Evolutionary conservation across 2,797 vertebrate genomes (phyloP), one percentile per base, ranked within the genome.

Genomic region (Eulemur coronatus): DNA sequence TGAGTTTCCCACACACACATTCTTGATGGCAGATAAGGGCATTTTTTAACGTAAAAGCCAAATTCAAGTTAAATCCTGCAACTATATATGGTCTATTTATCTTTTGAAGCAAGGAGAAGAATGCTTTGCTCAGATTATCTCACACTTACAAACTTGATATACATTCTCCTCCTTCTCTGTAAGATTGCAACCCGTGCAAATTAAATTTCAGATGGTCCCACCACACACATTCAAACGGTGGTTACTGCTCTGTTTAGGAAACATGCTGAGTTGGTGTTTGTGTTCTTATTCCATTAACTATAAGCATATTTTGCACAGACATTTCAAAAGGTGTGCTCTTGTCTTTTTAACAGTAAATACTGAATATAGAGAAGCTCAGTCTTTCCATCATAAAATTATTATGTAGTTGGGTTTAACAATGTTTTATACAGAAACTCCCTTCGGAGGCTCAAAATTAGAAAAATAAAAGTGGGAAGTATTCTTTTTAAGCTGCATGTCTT

Each of bases 21-120:
- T 89, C 89, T 95, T 78, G 96, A 89, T 95, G 93, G 57, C 41
- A 76, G 96, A 96, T 97, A 96, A 96, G 84, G 85, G 67, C 80
- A 59, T 95, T 93, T 89, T 95, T 95, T 55, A 91, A 87, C 80
- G 70, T 82, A 63, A 33, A 91, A 88, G 89, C 91, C 84, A 90
- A 95, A 88, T 61, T 80, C 90, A 38, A 65, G 79, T 91, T 93
- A 78, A 85, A 82, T 89, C 84, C 87, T 88, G 17, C 15, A 95
- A 52, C 95, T 96, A 91, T 97, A 88, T 90, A 79, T 94, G 75
- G 91, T 92, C 57, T 98, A 67, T 85, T 94, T 96, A 72, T 94
- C 88, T 90, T 95, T 88, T 84, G 84, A 78, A 76, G n/a, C 84
- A 82, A 43, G 89, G 84, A 70, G 48, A 89, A 88, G 80, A 91